Percentiles rank a stretch among this genome's conserved stretches.
phyloP scores from a whole-genome alignment of 2,888 invertebrate species.

The Rhagophthalmus giganteus region DNA sequence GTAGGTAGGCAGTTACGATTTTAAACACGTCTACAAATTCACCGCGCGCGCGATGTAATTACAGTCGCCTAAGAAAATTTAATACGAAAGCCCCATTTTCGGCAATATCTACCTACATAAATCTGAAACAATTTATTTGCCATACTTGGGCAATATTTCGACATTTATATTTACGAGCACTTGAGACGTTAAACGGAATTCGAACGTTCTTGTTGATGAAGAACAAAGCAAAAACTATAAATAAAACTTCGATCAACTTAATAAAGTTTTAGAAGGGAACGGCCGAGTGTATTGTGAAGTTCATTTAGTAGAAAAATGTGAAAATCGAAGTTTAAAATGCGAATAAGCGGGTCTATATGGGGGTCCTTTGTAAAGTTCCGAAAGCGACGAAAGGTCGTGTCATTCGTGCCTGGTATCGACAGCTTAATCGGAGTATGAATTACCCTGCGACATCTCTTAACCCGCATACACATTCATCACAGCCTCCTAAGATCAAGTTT shows the following conservation, averaged over 20 bases:
- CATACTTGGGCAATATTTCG: not conserved
- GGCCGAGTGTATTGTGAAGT: not conserved
- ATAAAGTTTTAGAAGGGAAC: not conserved
- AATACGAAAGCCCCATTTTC: too few relatives aligned
- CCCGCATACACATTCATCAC: conserved; percentile 40
- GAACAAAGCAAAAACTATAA: not conserved
- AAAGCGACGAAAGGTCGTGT: conserved; percentile 28
- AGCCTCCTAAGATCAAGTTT: conserved; percentile 22
- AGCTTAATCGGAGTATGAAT: conserved; percentile 43
- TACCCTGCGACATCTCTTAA: conserved; percentile 41
- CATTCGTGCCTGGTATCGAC: conserved; percentile 38
- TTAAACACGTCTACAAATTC: too few relatives aligned
- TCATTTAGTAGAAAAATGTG: not conserved
- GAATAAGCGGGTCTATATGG: not conserved
- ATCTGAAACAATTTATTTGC: too few relatives aligned
- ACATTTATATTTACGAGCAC: not conserved
- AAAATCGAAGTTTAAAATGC: not conserved
- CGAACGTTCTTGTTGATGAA: not conserved
- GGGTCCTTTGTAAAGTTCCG: conserved; percentile 22
- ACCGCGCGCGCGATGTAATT: too few relatives aligned
- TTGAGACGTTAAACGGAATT: not conserved
- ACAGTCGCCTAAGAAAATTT: too few relatives aligned
- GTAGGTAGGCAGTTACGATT: too few relatives aligned
- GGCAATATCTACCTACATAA: too few relatives aligned
- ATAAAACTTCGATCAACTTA: not conserved